Percentiles rank a stretch among this genome's conserved stretches.
These are phyloP conservation scores for Phragmatobia fuliginosa DNA, from an alignment of 2,888 invertebrate species.

Conservation along the genomic window DNA sequence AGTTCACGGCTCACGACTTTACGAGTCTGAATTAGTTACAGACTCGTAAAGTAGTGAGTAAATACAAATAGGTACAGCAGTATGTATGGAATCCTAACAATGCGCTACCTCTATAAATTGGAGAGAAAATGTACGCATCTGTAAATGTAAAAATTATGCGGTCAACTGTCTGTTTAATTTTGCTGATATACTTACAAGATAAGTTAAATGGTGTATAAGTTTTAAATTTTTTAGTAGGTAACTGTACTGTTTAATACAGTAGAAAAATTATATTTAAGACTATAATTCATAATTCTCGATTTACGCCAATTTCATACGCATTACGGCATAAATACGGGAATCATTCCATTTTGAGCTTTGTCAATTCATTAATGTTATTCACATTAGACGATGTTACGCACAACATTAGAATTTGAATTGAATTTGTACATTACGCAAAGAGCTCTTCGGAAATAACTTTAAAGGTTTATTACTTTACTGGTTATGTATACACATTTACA, in stretches of 20 bases:
- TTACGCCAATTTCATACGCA: background rate
- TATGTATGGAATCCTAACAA: background rate
- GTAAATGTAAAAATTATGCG: background rate
- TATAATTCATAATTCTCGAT: background rate
- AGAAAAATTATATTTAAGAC: too few species aligned
- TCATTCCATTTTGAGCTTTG: constrained; percentile 4
- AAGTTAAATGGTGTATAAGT: background rate
- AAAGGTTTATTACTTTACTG: constrained; percentile 22
- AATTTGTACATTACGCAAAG: constrained; percentile 12
- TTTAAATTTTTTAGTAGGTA: too few species aligned
- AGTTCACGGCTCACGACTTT: background rate
- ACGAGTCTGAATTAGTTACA: background rate
- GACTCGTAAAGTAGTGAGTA: background rate
- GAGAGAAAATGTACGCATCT: constrained; percentile 1
- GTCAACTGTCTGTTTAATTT: background rate
- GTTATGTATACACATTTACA: constrained; percentile 36
- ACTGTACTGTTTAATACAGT: too few species aligned
- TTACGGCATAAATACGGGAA: constrained; percentile 1
- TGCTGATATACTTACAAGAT: background rate
- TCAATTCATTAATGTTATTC: constrained; percentile 13
- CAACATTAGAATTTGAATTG: constrained; percentile 27
- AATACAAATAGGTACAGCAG: background rate
- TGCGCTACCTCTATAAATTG: constrained; percentile 8
- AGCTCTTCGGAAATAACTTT: constrained; percentile 17
- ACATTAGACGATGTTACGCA: constrained; percentile 17